Evolutionary conservation across 1,140 invertebrate genomes (phyloP), one percentile per base, ranked within the genome.

Genomic region (Temnothorax nylanderi): DNA sequence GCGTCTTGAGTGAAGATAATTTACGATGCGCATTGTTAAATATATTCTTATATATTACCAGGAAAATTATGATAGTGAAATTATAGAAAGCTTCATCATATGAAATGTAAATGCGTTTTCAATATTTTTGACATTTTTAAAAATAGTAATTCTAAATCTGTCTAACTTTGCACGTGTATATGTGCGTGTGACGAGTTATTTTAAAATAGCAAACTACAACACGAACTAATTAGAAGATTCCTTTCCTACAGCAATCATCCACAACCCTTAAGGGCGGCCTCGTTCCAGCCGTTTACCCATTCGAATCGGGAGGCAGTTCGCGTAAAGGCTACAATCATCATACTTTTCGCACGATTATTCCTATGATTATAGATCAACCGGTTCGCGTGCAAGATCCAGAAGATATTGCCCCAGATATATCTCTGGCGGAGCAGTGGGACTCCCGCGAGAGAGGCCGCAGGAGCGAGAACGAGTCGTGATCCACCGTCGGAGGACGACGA

Each of bases 401-500:
- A 47, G 60, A 56, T 60, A 78, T 75, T 84, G 89, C 49, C 78
- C 88, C 85, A 90, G 88, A 90, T 89, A 90, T 89, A 87, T 87
- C 65, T 62, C 44, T 32, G 34, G 76, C 74, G 71, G 74, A 86
- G 67, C 85, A 89, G 86, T 75, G 82, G 91, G 85, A 90, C 81
- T 87, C 74, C 65, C 37, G 88, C 77, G 69, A 88, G 86, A 72
- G 86, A 81, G 84, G 81, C 89, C 90, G 90, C 91, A 91, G 88
- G 89, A 93, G 91, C 90, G 93, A 93, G 92, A 93, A 94, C 92
- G 92, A 93, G 90, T 94, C 91, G 93, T 94, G 94, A 93, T 93
- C 92, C 89, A 78, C 76, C 86, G 91, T 58, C 84, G 47, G 64
- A 76, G 51, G 72, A 76, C 26, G 26, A 26, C 85, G 89, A 92